Conservation (phyloP, 2,888 invertebrate genomes). For the Lasioglossum villosulum region DNA sequence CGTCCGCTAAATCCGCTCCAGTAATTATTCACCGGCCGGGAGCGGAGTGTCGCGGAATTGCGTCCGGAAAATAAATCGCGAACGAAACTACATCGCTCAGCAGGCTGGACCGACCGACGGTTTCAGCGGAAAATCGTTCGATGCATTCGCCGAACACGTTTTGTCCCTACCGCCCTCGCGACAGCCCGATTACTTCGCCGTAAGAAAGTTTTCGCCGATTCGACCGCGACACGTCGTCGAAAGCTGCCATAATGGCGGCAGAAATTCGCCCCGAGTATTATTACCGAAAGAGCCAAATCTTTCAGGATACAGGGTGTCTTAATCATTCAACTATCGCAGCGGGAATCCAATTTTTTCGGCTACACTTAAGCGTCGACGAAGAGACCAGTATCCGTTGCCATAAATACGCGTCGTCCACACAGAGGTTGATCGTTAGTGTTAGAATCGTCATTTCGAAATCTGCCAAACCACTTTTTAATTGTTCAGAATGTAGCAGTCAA, state of each 20-base stretch:
- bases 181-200: conserved; percentile 23
- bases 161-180: conserved; percentile 12
- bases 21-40: conserved; percentile 41
- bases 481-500: too few species aligned
- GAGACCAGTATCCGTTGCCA: background rate
- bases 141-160: conserved; percentile 25
- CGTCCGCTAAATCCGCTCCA: background rate
- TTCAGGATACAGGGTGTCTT: conserved; percentile 33
- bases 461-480: too few species aligned
- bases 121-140: conserved; percentile 54
- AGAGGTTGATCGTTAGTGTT: too few species aligned
- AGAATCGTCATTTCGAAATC: too few species aligned
- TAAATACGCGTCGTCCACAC: too few species aligned
- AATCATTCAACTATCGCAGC: background rate
- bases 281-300: conserved; percentile 40
- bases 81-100: conserved; percentile 43
- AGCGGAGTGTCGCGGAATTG: conserved; percentile 11
- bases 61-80: conserved; percentile 31
- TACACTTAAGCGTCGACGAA: background rate
- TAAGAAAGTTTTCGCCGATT: conserved; percentile 24
- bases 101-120: conserved; percentile 14
- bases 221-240: conserved; percentile 18
- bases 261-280: conserved; percentile 40
- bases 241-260: conserved; percentile 21
- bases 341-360: background rate